phyloP scores from a whole-genome alignment of 1,140 invertebrate species.

The Eumeta japonica region DNA sequence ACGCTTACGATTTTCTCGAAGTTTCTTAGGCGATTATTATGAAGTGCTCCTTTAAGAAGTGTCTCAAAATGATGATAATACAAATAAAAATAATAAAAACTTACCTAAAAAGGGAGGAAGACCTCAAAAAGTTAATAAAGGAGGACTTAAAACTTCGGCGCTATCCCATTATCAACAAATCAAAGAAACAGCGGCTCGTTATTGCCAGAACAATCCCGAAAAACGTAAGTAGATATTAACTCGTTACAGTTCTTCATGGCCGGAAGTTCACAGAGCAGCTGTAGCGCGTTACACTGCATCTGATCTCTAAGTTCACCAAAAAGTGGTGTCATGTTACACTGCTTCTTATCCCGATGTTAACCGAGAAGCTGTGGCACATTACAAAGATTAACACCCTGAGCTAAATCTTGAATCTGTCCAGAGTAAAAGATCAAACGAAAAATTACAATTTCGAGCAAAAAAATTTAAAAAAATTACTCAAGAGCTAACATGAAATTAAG shows the following conservation, averaged over 20 bases:
- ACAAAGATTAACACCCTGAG: too few species aligned
- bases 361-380: too few species aligned
- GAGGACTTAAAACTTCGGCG: not conserved
- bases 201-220: constrained; percentile 1
- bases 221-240: not conserved
- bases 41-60: not conserved
- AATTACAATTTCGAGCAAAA: too few species aligned
- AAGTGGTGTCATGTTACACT: too few species aligned
- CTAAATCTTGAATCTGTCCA: too few species aligned
- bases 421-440: too few species aligned
- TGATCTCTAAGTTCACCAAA: too few species aligned
- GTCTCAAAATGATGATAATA: not conserved
- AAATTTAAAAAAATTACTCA: constrained; percentile 2
- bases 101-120: not conserved
- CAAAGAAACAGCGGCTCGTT: not conserved
- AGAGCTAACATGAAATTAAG: constrained; percentile 10
- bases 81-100: not conserved
- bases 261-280: too few species aligned
- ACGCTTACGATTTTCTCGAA: constrained; percentile 3
- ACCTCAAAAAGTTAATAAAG: not conserved
- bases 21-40: constrained; percentile 2
- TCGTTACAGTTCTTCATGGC: not conserved
- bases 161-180: constrained; percentile 1
- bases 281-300: constrained; percentile 4
- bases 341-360: too few species aligned